These are phyloP conservation scores for Graptemys geographica DNA, from an alignment of 2,797 vertebrate genomes.

Conservation along the genomic window DNA sequence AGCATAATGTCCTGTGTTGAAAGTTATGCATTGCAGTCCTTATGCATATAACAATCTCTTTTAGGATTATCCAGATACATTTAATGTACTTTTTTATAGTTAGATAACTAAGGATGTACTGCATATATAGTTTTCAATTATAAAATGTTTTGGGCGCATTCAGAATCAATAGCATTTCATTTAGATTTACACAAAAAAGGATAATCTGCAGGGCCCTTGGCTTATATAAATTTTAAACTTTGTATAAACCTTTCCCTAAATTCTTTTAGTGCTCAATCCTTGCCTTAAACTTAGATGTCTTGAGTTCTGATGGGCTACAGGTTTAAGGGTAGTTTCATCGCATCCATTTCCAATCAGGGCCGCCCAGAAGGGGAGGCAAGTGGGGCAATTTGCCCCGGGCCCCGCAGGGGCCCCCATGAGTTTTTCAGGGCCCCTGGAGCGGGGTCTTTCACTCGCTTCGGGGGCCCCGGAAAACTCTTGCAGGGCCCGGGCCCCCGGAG, in stretches of 20 bases:
- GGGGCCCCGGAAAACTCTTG: too few relatives aligned
- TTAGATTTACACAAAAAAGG: not conserved
- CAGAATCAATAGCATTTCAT: not conserved
- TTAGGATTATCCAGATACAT: not conserved
- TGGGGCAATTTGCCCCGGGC: too few relatives aligned
- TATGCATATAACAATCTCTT: not conserved
- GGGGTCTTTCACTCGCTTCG: too few relatives aligned
- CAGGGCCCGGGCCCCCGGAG: too few relatives aligned
- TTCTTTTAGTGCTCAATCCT: too few relatives aligned
- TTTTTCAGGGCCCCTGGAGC: too few relatives aligned
- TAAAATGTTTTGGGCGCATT: not conserved
- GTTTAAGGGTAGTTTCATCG: not conserved
- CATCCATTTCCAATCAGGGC: not conserved
- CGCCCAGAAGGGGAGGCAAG: too few relatives aligned
- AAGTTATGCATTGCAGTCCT: not conserved
- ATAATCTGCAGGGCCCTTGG: not conserved
- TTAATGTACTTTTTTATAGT: not conserved
- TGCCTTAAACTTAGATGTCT: too few relatives aligned
- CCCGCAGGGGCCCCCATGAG: too few relatives aligned
- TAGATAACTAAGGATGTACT: not conserved
- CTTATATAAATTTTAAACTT: too few relatives aligned
- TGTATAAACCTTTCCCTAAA: not conserved
- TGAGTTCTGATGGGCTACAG: too few relatives aligned
- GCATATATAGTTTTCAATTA: not conserved
- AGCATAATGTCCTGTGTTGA: not conserved